These are phyloP conservation scores for Dasypolia templi DNA, from an alignment of 2,888 invertebrate species.

Conservation along the genomic window DNA sequence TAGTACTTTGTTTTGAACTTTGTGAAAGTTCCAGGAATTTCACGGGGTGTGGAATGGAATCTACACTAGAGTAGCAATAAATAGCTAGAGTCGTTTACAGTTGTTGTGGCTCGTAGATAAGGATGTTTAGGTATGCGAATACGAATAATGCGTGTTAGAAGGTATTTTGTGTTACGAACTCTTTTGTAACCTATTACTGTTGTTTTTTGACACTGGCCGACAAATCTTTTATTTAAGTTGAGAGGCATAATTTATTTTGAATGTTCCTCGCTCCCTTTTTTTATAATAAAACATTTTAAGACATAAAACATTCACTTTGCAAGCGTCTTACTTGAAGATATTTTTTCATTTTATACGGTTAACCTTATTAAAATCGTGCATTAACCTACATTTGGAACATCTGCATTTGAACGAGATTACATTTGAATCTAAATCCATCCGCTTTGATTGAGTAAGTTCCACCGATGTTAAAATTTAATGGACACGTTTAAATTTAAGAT, in stretches of 20 bases:
- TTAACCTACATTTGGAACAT: constrained; percentile 53
- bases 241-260: background rate
- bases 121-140: constrained; percentile 50
- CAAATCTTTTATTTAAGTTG: constrained; percentile 2
- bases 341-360: constrained; percentile 21
- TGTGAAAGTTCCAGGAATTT: constrained; percentile 67
- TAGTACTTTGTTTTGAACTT: constrained; percentile 61
- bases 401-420: constrained; percentile 48
- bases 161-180: constrained; percentile 26
- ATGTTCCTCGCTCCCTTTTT: background rate
- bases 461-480: constrained; percentile 35
- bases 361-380: constrained; percentile 43
- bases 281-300: background rate
- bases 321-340: background rate
- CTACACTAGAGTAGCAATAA: constrained; percentile 57
- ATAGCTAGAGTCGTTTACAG: constrained; percentile 61
- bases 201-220: constrained; percentile 20
- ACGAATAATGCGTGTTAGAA: constrained; percentile 47
- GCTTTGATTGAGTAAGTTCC: constrained; percentile 50
- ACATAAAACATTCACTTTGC: background rate
- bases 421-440: constrained; percentile 52
- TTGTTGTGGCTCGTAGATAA: constrained; percentile 53
- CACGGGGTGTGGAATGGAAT: constrained; percentile 59
- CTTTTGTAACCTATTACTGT: constrained; percentile 21
- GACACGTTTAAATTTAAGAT: constrained; percentile 5